Percentiles rank a stretch among this genome's conserved stretches.
Conservation (phyloP, 2,797 vertebrate species). For the Otolemur crassicaudatus region DNA sequence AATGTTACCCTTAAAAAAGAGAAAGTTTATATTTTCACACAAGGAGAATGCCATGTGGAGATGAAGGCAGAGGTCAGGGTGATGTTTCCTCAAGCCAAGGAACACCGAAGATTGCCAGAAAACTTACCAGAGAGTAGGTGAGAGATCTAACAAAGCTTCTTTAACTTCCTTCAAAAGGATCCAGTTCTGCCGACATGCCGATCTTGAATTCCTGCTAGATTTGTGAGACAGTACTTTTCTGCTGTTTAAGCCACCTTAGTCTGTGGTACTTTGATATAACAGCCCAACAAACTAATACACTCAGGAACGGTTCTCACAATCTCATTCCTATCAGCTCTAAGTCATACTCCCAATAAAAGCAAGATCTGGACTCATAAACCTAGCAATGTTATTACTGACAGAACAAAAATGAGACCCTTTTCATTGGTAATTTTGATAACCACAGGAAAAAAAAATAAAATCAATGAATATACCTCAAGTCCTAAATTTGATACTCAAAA, state of each 20-base stretch:
- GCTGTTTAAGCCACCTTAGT: background rate
- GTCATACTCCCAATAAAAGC: background rate
- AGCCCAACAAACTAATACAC: background rate
- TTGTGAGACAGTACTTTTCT: background rate
- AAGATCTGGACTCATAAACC: background rate
- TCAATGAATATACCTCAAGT: background rate
- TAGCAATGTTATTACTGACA: background rate
- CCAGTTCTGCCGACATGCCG: background rate
- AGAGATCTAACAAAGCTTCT: background rate
- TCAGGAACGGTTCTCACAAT: background rate
- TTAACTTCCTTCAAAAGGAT: background rate
- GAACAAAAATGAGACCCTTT: background rate
- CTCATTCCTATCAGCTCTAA: background rate
- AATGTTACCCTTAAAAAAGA: background rate
- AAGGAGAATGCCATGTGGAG: background rate
- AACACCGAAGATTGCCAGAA: background rate
- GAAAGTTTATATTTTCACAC: background rate
- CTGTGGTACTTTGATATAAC: background rate
- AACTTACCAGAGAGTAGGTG: background rate
- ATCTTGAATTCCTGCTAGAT: background rate
- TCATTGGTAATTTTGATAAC: background rate
- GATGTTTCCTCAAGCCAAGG: background rate
- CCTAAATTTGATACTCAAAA: background rate
- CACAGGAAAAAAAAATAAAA: background rate
- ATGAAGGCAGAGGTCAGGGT: background rate